Evolutionary conservation across 2,888 invertebrate species (phyloP), one percentile per base, ranked within the genome.

Genomic region (Venustoraphidia nigricollis): DNA sequence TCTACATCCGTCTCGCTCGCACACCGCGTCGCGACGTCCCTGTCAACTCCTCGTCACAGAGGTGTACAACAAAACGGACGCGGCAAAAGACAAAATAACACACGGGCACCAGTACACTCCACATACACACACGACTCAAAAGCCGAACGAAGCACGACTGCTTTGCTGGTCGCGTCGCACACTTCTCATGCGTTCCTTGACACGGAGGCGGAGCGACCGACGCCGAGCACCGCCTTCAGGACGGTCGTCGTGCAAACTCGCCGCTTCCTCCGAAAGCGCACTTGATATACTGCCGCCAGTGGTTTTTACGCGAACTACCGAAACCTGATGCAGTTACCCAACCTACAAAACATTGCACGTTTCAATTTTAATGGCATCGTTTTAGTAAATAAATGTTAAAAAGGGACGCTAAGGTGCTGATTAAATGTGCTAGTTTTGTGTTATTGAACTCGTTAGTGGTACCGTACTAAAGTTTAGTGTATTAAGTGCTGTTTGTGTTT

Each of bases 1-100:
- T 45, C 45, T 50, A 35, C 52, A 45, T 47, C 52, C 49, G 48
- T 44, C 49, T 48, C 53, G 50, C 53, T 51, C 49, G 48, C 53
- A 52, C 50, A 44, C 52, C 50, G 54, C 53, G 51, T 45, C 53
- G 56, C 54, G 54, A 56, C 56, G 60, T 57, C 61, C 57, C 62
- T 64, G 64, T 66, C 66, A 66, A 61, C 64, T 62, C 65, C 47
- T 66, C 66, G 63, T 67, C 67, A 27, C 27, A 67, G 42, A 34
- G 34, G 40, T 14, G 40, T 14, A 39, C 14, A 39, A 14, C 13
- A 14, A 14, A 14, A 11, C 36, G 27, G 11, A 13, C 27, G 34
- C 27, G 34, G 27, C 9, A 11, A 34, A 27, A 42, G 17, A 42
- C 35, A 14, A 13, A 34, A 14, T 34, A 35, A 42, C 37, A 27